Conservation (phyloP, 2,797 vertebrate species). For the Darevskia mixta region DNA sequence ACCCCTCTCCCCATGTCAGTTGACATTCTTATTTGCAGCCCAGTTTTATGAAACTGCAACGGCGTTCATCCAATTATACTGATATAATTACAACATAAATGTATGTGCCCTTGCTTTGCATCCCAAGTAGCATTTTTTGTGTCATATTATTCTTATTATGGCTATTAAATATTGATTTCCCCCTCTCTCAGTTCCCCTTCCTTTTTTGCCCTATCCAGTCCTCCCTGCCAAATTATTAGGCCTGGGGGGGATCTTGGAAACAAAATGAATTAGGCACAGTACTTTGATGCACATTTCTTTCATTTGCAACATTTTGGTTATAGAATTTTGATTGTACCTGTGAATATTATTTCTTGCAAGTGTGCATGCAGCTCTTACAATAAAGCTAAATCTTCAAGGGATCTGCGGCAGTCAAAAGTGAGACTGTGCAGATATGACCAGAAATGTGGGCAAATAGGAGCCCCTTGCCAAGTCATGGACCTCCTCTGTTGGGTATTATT, state of each 20-base stretch:
- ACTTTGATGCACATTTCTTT: not conserved
- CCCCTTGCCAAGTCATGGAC: not conserved
- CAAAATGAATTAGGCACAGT: not conserved
- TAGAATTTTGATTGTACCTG: not conserved
- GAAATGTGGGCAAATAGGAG: not conserved
- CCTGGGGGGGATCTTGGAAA: not conserved
- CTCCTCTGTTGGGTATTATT: not conserved
- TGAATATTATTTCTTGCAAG: not conserved
- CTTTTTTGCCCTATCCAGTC: not conserved
- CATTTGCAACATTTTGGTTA: not conserved
- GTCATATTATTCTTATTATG: not conserved
- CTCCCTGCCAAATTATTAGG: no score
- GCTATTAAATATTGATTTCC: not conserved
- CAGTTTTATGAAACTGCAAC: no score
- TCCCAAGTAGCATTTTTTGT: not conserved
- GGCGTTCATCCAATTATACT: not conserved
- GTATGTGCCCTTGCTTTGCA: not conserved
- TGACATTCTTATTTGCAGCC: no score
- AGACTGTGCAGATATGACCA: not conserved
- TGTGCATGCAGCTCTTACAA: not conserved
- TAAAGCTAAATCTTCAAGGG: not conserved
- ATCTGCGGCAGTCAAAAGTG: not conserved
- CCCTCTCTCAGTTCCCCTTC: not conserved
- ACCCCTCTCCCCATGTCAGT: no score
- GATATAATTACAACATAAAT: no score